Conservation (phyloP, 2,888 invertebrate genomes). For the Rhingia rostrata region DNA sequence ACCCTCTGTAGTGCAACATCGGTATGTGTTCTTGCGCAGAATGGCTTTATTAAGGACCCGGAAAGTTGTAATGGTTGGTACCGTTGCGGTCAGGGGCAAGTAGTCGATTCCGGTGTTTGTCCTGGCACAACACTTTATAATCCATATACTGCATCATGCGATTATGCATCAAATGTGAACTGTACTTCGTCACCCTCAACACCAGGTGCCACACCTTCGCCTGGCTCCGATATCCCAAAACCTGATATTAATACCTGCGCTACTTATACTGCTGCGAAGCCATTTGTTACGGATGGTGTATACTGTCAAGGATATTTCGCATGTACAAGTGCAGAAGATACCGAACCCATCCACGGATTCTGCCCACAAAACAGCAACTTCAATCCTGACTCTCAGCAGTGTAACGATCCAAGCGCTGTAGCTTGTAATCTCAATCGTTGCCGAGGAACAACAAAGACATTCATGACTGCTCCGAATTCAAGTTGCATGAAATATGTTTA, state of each 20-base stretch:
- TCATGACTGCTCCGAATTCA: constrained; percentile 36
- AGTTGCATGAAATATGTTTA: constrained; percentile 7
- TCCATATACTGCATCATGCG: constrained; percentile 76
- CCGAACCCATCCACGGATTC: not conserved
- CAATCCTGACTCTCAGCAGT: not conserved
- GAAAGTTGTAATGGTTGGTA: constrained; percentile 78
- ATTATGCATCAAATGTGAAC: constrained; percentile 76
- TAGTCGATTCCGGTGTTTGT: constrained; percentile 77
- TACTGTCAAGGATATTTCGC: constrained; percentile 79
- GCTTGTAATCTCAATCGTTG: constrained; percentile 2
- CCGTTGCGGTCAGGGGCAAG: constrained; percentile 77
- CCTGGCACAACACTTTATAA: constrained; percentile 75
- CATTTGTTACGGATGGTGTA: constrained; percentile 76
- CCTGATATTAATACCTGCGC: not conserved
- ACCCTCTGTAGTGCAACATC: constrained; percentile 77
- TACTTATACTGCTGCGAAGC: not conserved
- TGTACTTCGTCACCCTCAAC: constrained; percentile 63
- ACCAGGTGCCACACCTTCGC: not conserved
- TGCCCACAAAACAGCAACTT: constrained; percentile 11
- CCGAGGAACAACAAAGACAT: constrained; percentile 7
- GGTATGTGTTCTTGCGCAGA: constrained; percentile 76
- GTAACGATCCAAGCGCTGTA: not conserved
- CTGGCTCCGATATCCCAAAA: not conserved
- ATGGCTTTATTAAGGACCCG: constrained; percentile 78
- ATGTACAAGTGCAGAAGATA: constrained; percentile 50